Conservation (phyloP, 1,140 invertebrate species). For the Asobara japonica region DNA sequence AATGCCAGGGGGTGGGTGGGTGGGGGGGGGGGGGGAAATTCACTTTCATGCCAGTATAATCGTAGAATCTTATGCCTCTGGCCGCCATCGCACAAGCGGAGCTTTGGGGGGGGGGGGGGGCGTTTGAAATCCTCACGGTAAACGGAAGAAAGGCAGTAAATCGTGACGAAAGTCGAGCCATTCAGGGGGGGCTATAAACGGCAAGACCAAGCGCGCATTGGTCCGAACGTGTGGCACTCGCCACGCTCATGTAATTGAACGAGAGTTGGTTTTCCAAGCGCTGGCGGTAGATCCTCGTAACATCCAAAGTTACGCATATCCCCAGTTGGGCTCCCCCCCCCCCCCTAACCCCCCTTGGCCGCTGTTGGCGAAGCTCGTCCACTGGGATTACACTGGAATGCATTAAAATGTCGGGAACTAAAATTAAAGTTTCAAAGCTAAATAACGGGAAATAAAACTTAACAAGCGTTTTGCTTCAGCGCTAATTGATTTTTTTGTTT, state of each 20-base stretch:
- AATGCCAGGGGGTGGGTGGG: too few relatives aligned
- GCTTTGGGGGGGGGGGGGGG: neutral
- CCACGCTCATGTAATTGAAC: conserved; percentile 27
- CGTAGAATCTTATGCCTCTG: conserved; percentile 26
- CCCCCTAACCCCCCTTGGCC: too few relatives aligned
- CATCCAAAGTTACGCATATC: conserved; percentile 23
- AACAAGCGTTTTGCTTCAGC: conserved; percentile 1
- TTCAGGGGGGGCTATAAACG: conserved; percentile 23
- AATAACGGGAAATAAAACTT: neutral
- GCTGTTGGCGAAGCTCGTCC: neutral
- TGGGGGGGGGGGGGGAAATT: too few relatives aligned
- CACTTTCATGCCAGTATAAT: conserved; percentile 25
- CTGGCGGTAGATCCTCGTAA: conserved; percentile 25
- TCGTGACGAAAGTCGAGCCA: conserved; percentile 30
- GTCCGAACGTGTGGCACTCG: conserved; percentile 22
- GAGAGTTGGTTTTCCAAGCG: conserved; percentile 11
- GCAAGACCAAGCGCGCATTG: conserved; percentile 28
- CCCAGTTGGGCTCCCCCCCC: neutral
- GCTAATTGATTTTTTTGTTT: neutral
- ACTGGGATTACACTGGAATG: conserved; percentile 19
- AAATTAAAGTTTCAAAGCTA: conserved; percentile 12
- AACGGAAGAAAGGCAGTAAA: conserved; percentile 16
- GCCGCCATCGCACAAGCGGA: neutral
- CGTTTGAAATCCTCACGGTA: conserved; percentile 21
- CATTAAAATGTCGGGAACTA: conserved; percentile 19